Base-by-base conservation (phyloP, 2,797 vertebrate genomes). In the Pyrocephalus nanus region DNA sequence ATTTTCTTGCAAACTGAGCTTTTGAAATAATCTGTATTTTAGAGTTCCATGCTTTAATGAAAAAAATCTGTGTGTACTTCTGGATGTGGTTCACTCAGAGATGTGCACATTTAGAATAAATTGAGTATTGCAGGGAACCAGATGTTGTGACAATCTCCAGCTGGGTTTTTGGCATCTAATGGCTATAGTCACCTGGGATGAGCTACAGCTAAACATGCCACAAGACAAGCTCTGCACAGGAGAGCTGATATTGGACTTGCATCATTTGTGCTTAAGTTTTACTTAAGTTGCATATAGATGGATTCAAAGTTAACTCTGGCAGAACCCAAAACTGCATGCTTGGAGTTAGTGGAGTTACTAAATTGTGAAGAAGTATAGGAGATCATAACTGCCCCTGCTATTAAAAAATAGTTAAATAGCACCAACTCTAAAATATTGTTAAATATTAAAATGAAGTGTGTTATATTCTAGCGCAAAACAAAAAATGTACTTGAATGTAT, bases 11-110 rank as follows among this genome's bases (percentile, higher is more conserved):
- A 95, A 92, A 90, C 84, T 81, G 90, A 96, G 58, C 42, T 90
- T 95, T 90, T 94, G 80, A 96, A 96, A 85, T 95, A 80, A 71
- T 87, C 85, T 91, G 95, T 73, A 78, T 94, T 96, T 83, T 92
- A 85, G 57, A 95, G 51, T 92, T 93, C 64, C 11, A 15, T 92
- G 58, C 66, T 97, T 93, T 85, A 92, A 95, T 90, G 85, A 90
- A 62, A 73, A 91, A 60, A 72, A 60, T 70, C 4, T 12, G 15
- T 78, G 29, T 92, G 40, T 82, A 2, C 93, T 92, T 96, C 90
- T 95, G 57, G 15, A 48, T 90, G 45, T 91, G 47, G n/a, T 79
- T 92, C 50, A 53, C 40, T 72, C 30, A 23, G 53, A 88, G 69
- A 47, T 93, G 58, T 81, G 62, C 51, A 38, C 20, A 12, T 77